Evolutionary conservation across 1,140 invertebrate genomes (phyloP), one percentile per base, ranked within the genome.

Genomic region (Araneus ventricosus): DNA sequence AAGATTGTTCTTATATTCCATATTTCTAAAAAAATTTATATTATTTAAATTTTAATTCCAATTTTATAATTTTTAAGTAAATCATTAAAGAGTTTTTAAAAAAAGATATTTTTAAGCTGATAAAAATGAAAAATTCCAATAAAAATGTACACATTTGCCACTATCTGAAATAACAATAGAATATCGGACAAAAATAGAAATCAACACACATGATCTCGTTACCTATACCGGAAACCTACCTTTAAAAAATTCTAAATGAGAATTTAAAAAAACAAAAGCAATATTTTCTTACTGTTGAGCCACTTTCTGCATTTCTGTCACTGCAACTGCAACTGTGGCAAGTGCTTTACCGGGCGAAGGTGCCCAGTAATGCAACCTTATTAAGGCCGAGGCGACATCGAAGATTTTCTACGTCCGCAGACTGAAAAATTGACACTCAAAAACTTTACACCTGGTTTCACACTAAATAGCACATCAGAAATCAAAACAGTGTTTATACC

Each of bases 401-500:
- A 24, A 57, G 85, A 87, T 86, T 92, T 86, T 87, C 92, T 82
- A 89, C 87, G 70, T 93, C 87, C 80, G 67, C 92, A 82, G 87
- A 93, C 92, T 93, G 87, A 93, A 93, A 93, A 93, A 93, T 89
- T 88, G 92, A 93, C 70, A 93, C 92, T 93, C 39, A 41, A 93
- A 93, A 93, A 89, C 52, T 93, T 93, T 93, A 93, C 14, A 87
- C 84, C 67, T 93, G 75, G 20, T 85, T 75, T 92, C 59, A 92
- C 27, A 90, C 5, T 90, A 90, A 80, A 90, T 22, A 90, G 52
- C 27, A 90, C 82, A 82, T 57, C 61, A 88, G 30, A 67, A 27
- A n/a, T 75, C 70, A 59, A 61, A 37, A 86, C 10, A 86, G 52
- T 61, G 63, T 84, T 84, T 84, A 45, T n/a, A 45, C 80, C 39